phyloP scores from a whole-genome alignment of 53 echinoderm and acorn worm species.

The Stichopus horrens region DNA sequence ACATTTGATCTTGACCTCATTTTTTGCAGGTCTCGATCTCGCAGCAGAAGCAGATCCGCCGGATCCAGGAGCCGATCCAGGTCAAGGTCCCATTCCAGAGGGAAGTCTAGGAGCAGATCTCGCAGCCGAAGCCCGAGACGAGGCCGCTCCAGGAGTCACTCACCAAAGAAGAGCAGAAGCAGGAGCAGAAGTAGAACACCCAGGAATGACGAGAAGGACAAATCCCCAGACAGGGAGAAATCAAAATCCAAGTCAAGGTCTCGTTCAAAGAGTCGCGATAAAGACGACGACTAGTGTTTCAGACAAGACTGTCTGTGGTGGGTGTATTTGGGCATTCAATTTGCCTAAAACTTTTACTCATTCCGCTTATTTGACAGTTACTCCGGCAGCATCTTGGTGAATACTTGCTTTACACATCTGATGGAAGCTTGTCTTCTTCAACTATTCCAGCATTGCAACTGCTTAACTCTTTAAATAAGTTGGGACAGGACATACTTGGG shows the following conservation, averaged over 20 bases:
- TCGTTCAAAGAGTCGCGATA: constrained; percentile 63
- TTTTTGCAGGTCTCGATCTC: constrained; percentile 59
- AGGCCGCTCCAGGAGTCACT: constrained; percentile 48
- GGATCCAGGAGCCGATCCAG: constrained; percentile 63
- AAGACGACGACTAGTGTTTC: constrained; percentile 19
- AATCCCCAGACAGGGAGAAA: constrained; percentile 29
- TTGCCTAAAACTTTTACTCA: too few species aligned
- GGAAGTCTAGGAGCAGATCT: constrained; percentile 53
- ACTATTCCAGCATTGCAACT: too few species aligned
- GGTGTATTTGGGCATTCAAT: too few species aligned
- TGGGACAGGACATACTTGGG: too few species aligned
- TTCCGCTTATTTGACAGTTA: too few species aligned
- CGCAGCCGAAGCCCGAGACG: constrained; percentile 39
- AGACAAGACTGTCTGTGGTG: too few species aligned
- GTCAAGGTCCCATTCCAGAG: constrained; percentile 65
- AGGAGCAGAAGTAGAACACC: constrained; percentile 61
- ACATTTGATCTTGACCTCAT: neutral
- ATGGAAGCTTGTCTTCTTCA: too few species aligned
- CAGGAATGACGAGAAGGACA: constrained; percentile 40
- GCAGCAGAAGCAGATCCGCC: constrained; percentile 47
- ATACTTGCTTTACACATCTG: too few species aligned
- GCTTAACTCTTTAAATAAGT: too few species aligned
- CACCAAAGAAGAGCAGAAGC: constrained; percentile 42
- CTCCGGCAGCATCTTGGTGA: too few species aligned
- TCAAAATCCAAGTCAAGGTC: constrained; percentile 72